Evolutionary conservation across 2,113 vertebrate species (phyloP), one percentile per base, ranked within the genome.

Genomic region (Anser cygnoides): DNA sequence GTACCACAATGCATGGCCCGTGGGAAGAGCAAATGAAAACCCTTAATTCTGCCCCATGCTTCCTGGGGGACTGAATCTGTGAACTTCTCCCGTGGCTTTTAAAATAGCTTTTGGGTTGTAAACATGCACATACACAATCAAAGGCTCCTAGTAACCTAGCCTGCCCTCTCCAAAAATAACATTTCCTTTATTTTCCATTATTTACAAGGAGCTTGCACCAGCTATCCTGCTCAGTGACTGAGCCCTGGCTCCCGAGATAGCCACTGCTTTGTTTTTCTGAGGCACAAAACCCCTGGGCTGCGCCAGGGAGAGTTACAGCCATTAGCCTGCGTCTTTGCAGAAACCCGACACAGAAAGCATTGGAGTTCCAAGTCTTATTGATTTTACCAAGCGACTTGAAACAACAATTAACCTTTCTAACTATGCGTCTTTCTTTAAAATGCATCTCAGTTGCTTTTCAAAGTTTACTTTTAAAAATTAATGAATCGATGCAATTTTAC

Each of bases 361-460:
- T 1, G 8, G 41, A 71, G 54, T 50, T 58, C 52, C 23, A 33
- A 25, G 61, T 9, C 44, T 79, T 35, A 92, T 82, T 15, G 89
- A 95, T 95, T 70, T 76, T 11, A 85, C 63, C 35, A 9, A 54
- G 89, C 4, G 3, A 41, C 75, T 75, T 23, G 83, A 37, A 96
- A 85, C 58, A 85, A 83, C 78, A 83, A 93, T 93, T 96, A 87
- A 90, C 83, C 85, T 97, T 96, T 85, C 63, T 57, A 41, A 81
- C 18, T 19, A 14, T 0, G 23, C 37, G 1, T 12, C 65, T 76
- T 18, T 13, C 84, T 31, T 19, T 35, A 2, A 20, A 80, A 80
- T 2, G 44, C 39, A 9, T 18, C 87, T 37, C 5, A 0, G 57
- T 3, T 5, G n/a, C 68, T 93, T 73, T 59, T 66, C 72, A 12